These are phyloP conservation scores for Nansenia antarctica DNA, from an alignment of 2,113 vertebrate genomes.

Conservation along the genomic window DNA sequence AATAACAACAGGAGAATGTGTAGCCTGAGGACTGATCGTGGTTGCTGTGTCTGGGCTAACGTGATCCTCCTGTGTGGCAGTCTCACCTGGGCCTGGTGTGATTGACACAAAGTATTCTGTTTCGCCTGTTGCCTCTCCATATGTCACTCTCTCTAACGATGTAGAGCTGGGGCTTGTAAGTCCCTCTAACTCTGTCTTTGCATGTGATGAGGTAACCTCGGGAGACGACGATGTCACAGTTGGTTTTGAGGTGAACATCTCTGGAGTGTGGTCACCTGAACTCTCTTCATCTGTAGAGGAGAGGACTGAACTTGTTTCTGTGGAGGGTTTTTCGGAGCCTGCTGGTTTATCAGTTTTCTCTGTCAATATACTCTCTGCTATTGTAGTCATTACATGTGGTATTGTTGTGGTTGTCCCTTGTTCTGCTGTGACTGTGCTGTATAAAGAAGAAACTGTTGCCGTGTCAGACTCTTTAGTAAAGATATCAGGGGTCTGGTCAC, in stretches of 20 bases:
- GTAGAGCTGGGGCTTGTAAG: neutral
- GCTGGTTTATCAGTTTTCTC: neutral
- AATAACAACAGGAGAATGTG: conserved; percentile 7
- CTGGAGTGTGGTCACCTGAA: conserved; percentile 9
- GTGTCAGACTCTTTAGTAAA: neutral
- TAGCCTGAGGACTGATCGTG: neutral
- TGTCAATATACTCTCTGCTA: neutral
- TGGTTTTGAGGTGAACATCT: neutral
- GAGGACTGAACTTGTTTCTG: neutral
- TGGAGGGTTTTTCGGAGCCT: neutral
- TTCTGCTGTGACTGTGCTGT: conserved; percentile 4
- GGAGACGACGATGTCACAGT: neutral
- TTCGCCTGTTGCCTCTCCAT: conserved; percentile 57
- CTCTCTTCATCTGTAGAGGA: neutral
- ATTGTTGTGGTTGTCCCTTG: neutral
- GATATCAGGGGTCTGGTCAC: neutral
- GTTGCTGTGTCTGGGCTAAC: conserved; percentile 18
- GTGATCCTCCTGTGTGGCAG: conserved; percentile 31
- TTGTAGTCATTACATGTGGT: neutral
- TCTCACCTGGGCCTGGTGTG: conserved; percentile 34
- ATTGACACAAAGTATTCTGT: conserved; percentile 46
- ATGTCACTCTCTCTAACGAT: conserved; percentile 24
- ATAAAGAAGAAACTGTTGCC: neutral
- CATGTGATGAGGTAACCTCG: neutral
- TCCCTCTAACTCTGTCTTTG: neutral